phyloP scores from a whole-genome alignment of 2,797 vertebrate species.

The Pterois miles region DNA sequence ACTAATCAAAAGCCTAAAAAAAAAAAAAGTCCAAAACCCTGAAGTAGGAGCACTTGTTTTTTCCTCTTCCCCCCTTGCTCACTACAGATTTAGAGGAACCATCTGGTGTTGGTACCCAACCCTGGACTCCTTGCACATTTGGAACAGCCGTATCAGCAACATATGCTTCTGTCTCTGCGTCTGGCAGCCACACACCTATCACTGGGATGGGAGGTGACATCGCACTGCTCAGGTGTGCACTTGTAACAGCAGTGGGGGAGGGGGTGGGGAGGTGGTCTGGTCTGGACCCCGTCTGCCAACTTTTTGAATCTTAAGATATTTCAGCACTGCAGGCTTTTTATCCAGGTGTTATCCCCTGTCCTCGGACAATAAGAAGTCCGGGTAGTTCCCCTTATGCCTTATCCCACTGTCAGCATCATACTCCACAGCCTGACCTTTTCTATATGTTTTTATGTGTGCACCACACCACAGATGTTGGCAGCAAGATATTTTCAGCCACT shows the following conservation, averaged over 20 bases:
- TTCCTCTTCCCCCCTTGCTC: constrained; percentile 35
- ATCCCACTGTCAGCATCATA: not conserved
- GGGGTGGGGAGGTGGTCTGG: not conserved
- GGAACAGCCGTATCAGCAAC: constrained; percentile 71
- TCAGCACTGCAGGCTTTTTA: constrained; percentile 2
- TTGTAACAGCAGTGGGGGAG: constrained; percentile 36
- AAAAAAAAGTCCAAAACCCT: too few relatives aligned
- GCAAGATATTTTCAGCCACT: not conserved
- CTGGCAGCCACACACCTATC: constrained; percentile 69
- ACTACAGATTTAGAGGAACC: constrained; percentile 74
- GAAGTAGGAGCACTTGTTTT: constrained; percentile 50
- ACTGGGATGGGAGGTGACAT: constrained; percentile 68
- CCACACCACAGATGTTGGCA: not conserved
- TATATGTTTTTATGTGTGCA: not conserved
- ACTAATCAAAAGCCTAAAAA: too few relatives aligned
- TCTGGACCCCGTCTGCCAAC: constrained; percentile 27
- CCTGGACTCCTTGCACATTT: constrained; percentile 71
- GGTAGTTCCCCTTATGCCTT: not conserved
- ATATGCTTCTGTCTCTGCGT: constrained; percentile 76
- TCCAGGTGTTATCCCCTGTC: constrained; percentile 12
- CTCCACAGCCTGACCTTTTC: not conserved
- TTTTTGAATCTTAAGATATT: constrained; percentile 26
- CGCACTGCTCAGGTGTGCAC: constrained; percentile 60
- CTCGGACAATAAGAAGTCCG: not conserved
- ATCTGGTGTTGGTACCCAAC: constrained; percentile 73